Percentiles rank a stretch among this genome's conserved stretches.
Evolutionary conservation across 2,113 vertebrate species (phyloP).

Genomic region (Neotragus pygmaeus): DNA sequence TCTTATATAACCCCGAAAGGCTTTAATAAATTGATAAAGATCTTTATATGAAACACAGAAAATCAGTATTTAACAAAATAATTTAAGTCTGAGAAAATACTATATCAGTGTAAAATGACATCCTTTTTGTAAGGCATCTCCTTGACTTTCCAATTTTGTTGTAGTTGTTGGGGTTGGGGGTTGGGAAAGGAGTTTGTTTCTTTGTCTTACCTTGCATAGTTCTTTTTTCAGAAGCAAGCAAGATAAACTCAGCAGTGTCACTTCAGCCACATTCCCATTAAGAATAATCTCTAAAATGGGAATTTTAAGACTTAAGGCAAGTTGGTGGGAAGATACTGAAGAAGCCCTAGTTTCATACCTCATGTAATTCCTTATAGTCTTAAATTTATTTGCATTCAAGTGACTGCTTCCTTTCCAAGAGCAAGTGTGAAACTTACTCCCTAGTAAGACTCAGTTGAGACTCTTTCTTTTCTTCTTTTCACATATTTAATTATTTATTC

Average conservation of each 20-base stretch:
- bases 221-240: not conserved
- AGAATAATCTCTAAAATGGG: not conserved
- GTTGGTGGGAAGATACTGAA: not conserved
- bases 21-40: constrained; percentile 24
- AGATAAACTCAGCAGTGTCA: not conserved
- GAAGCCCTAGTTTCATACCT: not conserved
- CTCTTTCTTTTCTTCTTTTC: not conserved
- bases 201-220: not conserved
- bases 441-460: not conserved
- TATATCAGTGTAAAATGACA: not conserved
- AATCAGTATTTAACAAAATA: constrained; percentile 22
- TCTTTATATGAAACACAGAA: constrained; percentile 12
- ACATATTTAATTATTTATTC: not conserved
- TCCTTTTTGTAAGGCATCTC: not conserved
- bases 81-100: not conserved
- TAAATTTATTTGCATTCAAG: not conserved
- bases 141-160: not conserved
- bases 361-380: not conserved
- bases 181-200: not conserved
- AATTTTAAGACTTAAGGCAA: not conserved
- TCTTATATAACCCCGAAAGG: constrained; percentile 32
- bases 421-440: not conserved
- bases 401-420: not conserved
- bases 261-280: not conserved
- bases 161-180: not conserved